These are phyloP conservation scores for Dendronephthya gigantea DNA, from an alignment of 64 coral and sea anemone genomes.

Conservation along the genomic window DNA sequence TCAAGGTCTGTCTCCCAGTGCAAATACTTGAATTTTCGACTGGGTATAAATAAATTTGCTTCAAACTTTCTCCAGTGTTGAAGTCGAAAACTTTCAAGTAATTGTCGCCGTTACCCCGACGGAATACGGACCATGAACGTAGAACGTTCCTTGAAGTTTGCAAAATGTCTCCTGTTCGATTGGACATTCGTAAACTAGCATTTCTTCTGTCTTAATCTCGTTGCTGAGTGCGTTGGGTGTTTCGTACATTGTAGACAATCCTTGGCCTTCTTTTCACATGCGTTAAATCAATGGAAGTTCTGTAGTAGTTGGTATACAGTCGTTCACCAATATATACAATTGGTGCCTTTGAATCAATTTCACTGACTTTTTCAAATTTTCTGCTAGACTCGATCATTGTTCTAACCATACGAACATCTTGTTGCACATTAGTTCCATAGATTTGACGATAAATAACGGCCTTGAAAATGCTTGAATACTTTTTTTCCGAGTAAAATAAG, in stretches of 20 bases:
- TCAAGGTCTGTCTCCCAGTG: slow-evolving; percentile 73
- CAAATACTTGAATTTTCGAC: slow-evolving; percentile 68
- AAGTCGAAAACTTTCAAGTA: slow-evolving; percentile 49
- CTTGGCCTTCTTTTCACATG: slow-evolving; percentile 44
- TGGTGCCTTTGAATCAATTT: slow-evolving; percentile 61
- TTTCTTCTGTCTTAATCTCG: neutral
- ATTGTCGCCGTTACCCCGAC: slow-evolving; percentile 55
- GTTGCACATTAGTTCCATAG: slow-evolving; percentile 26
- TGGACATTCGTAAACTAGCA: slow-evolving; percentile 65
- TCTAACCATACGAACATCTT: slow-evolving; percentile 59
- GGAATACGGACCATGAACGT: slow-evolving; percentile 39
- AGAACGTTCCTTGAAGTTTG: neutral
- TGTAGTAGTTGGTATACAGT: slow-evolving; percentile 70
- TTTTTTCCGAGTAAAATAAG: neutral
- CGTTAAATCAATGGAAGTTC: slow-evolving; percentile 48
- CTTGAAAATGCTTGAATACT: neutral
- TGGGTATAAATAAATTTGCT: slow-evolving; percentile 52
- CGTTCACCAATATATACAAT: slow-evolving; percentile 66
- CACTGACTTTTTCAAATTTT: slow-evolving; percentile 56
- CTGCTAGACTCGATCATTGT: slow-evolving; percentile 45
- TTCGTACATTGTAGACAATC: slow-evolving; percentile 40
- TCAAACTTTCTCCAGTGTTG: slow-evolving; percentile 41
- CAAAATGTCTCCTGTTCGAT: slow-evolving; percentile 57
- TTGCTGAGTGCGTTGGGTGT: neutral
- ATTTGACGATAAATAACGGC: slow-evolving; percentile 17